Base-by-base conservation (phyloP, 2,797 vertebrate genomes). In the Myiotriccus ornatus region DNA sequence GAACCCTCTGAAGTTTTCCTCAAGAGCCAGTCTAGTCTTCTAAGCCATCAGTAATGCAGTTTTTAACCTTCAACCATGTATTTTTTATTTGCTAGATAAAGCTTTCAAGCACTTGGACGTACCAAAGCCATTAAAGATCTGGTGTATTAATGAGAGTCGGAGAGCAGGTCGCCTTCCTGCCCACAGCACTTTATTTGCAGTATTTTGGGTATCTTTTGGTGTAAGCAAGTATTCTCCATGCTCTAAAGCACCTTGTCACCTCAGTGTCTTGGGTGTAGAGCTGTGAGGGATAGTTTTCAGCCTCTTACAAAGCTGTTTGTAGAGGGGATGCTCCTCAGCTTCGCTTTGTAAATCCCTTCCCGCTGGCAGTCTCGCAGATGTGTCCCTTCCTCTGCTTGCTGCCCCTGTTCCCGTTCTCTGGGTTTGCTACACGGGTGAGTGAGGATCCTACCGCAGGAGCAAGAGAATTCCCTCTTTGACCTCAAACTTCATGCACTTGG, bases 41-140 rank as follows among this genome's bases (percentile, higher is more conserved):
- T 43, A 37, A 35, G 34, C 34, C 64, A 32, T 47, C 73, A 47
- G 35, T 46, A 75, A 77, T 56, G 34, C 41, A 44, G 7, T 49
- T 74, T 88, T 78, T 18, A 55, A 55, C 35, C 64, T 86, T 23
- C 44, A 23, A 32, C 24, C 64, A 23, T 89, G 41, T 70, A 7
- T 62, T 67, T 93, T 94, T 94, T n/a, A 83, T 94, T 94, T 88
- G 34, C 35, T 63, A 32, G 56, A 53, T 95, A 50, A 91, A 87
- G 75, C 41, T 82, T 94, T 52, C 39, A 68, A 24, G 67, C 37
- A 5, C 35, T 85, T 47, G 80, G 53, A 50, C 35, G 46, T 73
- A 35, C 50, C 63, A 56, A 81, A 85, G 30, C 55, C 70, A 65
- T 27, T 86, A 80, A 84, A 53, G 59, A 16, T 49, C 1, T 39